These are phyloP conservation scores for Epizoanthus stellaris DNA, from an alignment of 92 coral and sea anemone species.

Conservation along the genomic window DNA sequence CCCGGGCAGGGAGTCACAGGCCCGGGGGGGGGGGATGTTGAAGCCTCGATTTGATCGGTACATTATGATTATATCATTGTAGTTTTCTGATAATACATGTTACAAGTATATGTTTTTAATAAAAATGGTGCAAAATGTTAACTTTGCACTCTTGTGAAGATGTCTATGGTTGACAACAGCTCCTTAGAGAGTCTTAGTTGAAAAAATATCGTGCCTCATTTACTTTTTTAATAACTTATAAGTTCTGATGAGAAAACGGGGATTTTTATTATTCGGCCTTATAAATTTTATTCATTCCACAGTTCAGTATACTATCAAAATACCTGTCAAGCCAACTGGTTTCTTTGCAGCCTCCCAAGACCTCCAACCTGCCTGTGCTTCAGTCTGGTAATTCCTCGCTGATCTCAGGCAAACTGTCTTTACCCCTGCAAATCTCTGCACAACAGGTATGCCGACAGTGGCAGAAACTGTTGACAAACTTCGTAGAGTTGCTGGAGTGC, in stretches of 20 bases:
- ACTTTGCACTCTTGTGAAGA: too few relatives aligned
- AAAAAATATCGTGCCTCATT: too few relatives aligned
- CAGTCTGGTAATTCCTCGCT: conserved; percentile 74
- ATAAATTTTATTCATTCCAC: background rate
- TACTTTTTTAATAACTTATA: too few relatives aligned
- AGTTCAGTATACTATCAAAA: background rate
- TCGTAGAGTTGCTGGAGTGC: conserved; percentile 43
- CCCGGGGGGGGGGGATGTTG: too few relatives aligned
- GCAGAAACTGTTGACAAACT: conserved; percentile 48
- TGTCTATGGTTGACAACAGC: too few relatives aligned
- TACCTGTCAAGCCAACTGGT: conserved; percentile 95
- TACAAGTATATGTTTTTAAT: too few relatives aligned
- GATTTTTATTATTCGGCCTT: background rate
- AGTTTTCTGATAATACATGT: too few relatives aligned
- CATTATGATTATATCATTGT: too few relatives aligned
- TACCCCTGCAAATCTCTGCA: conserved; percentile 36
- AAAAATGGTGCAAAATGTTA: too few relatives aligned
- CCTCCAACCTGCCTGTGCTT: conserved; percentile 85
- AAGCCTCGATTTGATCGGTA: too few relatives aligned
- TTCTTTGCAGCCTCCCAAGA: conserved; percentile 93
- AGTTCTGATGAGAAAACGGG: background rate
- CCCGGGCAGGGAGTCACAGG: too few relatives aligned
- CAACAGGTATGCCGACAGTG: conserved; percentile 7
- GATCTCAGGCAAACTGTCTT: conserved; percentile 35
- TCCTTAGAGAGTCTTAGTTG: too few relatives aligned